These are phyloP conservation scores for Pachyseris speciosa DNA, from an alignment of 64 coral and sea anemone species.

Conservation along the genomic window DNA sequence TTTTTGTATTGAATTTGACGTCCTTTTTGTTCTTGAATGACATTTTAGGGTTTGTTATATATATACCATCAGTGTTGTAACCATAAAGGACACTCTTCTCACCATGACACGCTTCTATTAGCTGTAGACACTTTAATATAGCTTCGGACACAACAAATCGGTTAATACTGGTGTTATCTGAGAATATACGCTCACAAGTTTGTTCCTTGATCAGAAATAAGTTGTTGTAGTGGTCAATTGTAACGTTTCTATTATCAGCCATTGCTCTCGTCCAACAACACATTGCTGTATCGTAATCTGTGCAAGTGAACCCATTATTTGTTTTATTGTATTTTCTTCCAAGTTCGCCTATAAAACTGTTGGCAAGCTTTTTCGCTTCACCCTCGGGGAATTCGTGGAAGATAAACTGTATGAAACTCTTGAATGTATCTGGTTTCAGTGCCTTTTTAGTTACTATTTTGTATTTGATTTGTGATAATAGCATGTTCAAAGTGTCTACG, in stretches of 20 bases:
- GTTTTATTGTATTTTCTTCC: slow-evolving; percentile 41
- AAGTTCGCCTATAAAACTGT: slow-evolving; percentile 16
- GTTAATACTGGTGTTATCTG: slow-evolving; percentile 33
- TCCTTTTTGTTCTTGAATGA: no score
- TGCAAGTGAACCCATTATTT: slow-evolving; percentile 15
- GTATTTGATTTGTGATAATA: neutral
- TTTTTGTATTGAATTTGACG: no score
- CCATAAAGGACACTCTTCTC: no score
- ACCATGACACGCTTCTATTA: neutral
- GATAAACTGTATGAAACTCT: neutral
- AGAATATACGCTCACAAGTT: neutral
- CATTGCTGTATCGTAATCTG: slow-evolving; percentile 31
- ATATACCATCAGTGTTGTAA: no score
- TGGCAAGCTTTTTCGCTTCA: slow-evolving; percentile 5
- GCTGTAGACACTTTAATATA: neutral
- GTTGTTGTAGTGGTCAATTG: neutral
- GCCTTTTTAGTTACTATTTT: slow-evolving; percentile 6
- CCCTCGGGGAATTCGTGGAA: neutral
- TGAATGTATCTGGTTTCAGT: slow-evolving; percentile 45
- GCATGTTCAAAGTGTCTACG: no score
- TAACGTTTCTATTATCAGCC: slow-evolving; percentile 17
- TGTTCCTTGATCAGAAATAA: slow-evolving; percentile 18
- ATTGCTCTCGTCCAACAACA: slow-evolving; percentile 34
- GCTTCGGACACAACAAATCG: slow-evolving; percentile 22
- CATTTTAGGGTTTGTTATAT: no score